A percentile compares a stretch with the other conserved stretches of the same genome.
Evolutionary conservation across 2,113 vertebrate species (phyloP).

Genomic region (Conger conger): DNA sequence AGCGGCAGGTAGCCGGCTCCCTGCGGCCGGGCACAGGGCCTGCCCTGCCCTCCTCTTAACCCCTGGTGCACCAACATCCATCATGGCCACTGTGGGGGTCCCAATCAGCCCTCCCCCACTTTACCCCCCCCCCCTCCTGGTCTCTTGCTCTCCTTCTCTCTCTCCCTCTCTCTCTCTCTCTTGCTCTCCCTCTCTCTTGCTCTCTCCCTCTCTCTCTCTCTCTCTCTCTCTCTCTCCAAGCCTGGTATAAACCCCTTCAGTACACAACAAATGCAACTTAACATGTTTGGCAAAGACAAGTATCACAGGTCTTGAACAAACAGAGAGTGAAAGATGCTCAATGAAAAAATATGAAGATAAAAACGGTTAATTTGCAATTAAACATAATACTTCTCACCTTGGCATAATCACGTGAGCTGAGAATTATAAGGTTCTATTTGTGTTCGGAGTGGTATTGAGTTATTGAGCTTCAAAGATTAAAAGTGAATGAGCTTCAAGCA

Average conservation of each 20-base stretch:
- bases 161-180: constrained; percentile 34
- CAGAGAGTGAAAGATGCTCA: background rate
- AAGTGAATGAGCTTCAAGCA: too few species aligned
- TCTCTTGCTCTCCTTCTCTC: constrained; percentile 33
- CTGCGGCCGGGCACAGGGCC: constrained; percentile 50
- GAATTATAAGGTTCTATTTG: too few species aligned
- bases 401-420: background rate
- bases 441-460: too few species aligned
- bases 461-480: too few species aligned
- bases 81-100: constrained; percentile 11
- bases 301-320: background rate
- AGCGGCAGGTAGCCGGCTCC: constrained; percentile 48
- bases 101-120: background rate
- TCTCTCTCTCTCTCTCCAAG: constrained; percentile 36
- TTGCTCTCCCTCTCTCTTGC: background rate
- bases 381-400: background rate
- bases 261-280: constrained; percentile 4
- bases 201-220: constrained; percentile 21
- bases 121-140: constrained; percentile 35
- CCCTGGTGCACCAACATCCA: constrained; percentile 19
- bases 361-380: background rate
- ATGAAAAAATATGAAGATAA: background rate
- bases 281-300: background rate
- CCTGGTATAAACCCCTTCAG: background rate
- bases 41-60: constrained; percentile 18